A percentile compares a stretch with the other conserved stretches of the same genome.
These are phyloP conservation scores for Microchrysa polita DNA, from an alignment of 2,888 invertebrate species.

Conservation along the genomic window DNA sequence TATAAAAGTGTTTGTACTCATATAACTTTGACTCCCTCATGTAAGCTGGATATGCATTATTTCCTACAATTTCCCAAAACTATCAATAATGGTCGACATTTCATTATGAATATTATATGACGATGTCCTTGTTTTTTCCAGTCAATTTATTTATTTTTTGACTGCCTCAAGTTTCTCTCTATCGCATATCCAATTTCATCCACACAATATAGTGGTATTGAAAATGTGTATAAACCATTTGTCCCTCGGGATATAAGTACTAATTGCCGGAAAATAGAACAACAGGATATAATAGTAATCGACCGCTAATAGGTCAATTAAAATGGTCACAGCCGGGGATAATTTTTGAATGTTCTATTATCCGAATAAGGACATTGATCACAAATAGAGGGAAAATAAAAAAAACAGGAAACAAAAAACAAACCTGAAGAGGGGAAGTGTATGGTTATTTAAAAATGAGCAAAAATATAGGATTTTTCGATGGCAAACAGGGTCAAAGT, in stretches of 20 bases:
- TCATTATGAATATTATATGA: slow-evolving; percentile 15
- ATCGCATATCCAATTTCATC: no score
- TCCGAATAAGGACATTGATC: no score
- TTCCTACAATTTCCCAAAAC: slow-evolving; percentile 1
- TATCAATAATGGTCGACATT: slow-evolving; percentile 12
- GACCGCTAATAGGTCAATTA: slow-evolving; percentile 11
- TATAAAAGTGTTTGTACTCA: neutral
- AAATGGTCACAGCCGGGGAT: slow-evolving; percentile 37
- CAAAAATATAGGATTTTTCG: no score
- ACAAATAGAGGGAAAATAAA: no score
- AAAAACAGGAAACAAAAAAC: no score
- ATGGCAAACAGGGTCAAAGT: no score
- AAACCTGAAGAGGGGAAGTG: no score
- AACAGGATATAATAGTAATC: slow-evolving; percentile 3
- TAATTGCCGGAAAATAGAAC: slow-evolving; percentile 25
- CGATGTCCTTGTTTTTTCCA: slow-evolving; percentile 31
- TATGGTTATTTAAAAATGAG: no score
- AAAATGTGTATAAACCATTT: neutral
- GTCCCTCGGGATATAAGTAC: slow-evolving; percentile 14
- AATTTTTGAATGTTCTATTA: no score
- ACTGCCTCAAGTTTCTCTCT: no score
- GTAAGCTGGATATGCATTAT: neutral
- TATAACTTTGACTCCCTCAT: neutral
- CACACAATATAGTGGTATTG: no score
- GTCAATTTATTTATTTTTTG: slow-evolving; percentile 27